These are phyloP conservation scores for Lithophane leautieri DNA, from an alignment of 2,888 invertebrate genomes.

Conservation along the genomic window DNA sequence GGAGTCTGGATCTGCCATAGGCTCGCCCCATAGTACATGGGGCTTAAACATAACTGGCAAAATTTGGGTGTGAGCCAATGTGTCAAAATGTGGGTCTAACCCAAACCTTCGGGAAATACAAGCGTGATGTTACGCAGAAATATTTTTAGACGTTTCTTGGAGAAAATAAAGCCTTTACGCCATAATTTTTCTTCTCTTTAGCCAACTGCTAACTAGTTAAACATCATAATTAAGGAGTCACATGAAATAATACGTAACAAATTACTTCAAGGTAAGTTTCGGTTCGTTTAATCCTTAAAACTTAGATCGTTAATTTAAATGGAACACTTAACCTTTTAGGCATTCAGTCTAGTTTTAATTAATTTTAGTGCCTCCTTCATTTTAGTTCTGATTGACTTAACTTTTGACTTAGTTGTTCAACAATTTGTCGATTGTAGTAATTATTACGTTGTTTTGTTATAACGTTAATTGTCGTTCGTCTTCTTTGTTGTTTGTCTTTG, in stretches of 20 bases:
- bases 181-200: background rate
- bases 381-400: constrained; percentile 41
- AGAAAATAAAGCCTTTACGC: background rate
- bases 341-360: constrained; percentile 50
- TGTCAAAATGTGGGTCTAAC: background rate
- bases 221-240: constrained; percentile 46
- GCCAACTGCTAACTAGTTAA: constrained; percentile 8
- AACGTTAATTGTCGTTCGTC: no score
- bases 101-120: background rate
- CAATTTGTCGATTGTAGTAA: constrained; percentile 2
- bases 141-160: background rate
- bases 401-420: constrained; percentile 26
- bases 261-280: constrained; percentile 42
- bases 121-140: background rate
- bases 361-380: constrained; percentile 31
- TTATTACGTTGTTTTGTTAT: background rate
- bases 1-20: no score
- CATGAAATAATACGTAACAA: constrained; percentile 49
- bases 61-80: background rate
- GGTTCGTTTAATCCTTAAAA: constrained; percentile 48
- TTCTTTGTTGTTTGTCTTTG: no score
- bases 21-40: background rate
- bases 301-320: constrained; percentile 60
- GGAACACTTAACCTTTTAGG: constrained; percentile 58
- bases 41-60: background rate